A percentile compares a stretch with the other conserved stretches of the same genome.
Evolutionary conservation across 2,113 vertebrate genomes (phyloP).

Genomic region (Raja brachyura): DNA sequence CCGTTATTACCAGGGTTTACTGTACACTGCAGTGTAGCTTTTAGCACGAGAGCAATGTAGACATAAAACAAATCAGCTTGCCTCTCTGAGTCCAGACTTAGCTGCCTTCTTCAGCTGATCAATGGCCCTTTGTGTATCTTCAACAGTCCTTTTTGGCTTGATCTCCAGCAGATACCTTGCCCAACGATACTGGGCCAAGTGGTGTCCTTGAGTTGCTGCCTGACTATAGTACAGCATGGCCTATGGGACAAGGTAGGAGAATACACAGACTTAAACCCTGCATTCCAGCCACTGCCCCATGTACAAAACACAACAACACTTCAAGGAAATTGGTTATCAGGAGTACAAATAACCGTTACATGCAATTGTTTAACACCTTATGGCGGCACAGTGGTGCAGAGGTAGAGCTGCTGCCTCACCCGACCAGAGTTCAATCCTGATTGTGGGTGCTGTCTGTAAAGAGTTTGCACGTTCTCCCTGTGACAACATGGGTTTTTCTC

Average conservation of each 20-base stretch:
- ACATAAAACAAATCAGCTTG: conserved; percentile 42
- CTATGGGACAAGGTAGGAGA: conserved; percentile 49
- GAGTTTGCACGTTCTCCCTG: too few relatives aligned
- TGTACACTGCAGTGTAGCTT: too few relatives aligned
- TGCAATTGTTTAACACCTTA: too few relatives aligned
- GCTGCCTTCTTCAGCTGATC: conserved; percentile 67
- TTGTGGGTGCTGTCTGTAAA: too few relatives aligned
- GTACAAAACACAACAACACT: not conserved
- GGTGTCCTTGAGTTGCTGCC: conserved; percentile 69
- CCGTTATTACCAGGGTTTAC: too few relatives aligned
- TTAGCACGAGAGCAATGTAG: too few relatives aligned
- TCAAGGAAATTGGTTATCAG: not conserved
- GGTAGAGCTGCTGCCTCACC: too few relatives aligned
- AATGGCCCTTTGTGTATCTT: conserved; percentile 54
- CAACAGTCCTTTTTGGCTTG: conserved; percentile 46
- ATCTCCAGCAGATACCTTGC: conserved; percentile 67
- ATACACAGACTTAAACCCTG: not conserved
- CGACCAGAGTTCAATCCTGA: too few relatives aligned
- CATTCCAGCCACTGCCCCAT: not conserved
- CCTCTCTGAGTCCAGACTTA: conserved; percentile 69
- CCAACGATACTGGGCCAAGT: conserved; percentile 77
- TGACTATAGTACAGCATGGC: conserved; percentile 68
- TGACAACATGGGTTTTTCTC: too few relatives aligned
- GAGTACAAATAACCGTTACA: too few relatives aligned
- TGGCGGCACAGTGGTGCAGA: too few relatives aligned